Conservation (phyloP, 2,113 vertebrate species). For the Toxostoma redivivum region DNA sequence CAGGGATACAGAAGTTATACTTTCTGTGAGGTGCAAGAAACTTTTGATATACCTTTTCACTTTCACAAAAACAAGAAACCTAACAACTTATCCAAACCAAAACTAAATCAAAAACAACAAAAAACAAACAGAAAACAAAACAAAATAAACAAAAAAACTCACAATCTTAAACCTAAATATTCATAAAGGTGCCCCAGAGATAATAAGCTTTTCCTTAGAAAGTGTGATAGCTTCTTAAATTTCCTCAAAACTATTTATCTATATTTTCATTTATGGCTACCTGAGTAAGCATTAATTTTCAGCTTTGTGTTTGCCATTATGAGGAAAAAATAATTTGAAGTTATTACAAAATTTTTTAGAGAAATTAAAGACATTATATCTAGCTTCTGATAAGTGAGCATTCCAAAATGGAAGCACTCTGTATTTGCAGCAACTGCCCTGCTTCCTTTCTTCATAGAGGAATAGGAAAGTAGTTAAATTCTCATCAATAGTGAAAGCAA, state of each 20-base stretch:
- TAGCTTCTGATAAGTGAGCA: not conserved
- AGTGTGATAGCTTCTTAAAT: not conserved
- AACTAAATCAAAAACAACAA: not conserved
- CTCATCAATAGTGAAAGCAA: not conserved
- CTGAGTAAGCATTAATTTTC: not conserved
- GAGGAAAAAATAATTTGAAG: not conserved
- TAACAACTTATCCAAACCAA: not conserved
- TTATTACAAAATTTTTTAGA: not conserved
- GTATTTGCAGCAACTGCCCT: not conserved
- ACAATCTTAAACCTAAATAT: not conserved
- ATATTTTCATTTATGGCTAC: not conserved
- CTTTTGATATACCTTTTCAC: not conserved
- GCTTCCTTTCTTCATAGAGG: not conserved
- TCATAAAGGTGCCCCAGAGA: not conserved
- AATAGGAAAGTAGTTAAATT: not conserved
- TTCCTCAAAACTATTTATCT: not conserved
- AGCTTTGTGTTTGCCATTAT: not conserved
- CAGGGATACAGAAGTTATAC: not conserved
- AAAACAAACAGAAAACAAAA: not conserved
- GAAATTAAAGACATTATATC: not conserved
- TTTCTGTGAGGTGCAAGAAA: not conserved
- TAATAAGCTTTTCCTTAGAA: accelerated
- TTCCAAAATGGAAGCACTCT: not conserved
- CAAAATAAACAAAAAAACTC: accelerated
- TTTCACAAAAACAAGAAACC: not conserved